Conservation (phyloP, 2,113 vertebrate genomes). For the Morphnarchus princeps region DNA sequence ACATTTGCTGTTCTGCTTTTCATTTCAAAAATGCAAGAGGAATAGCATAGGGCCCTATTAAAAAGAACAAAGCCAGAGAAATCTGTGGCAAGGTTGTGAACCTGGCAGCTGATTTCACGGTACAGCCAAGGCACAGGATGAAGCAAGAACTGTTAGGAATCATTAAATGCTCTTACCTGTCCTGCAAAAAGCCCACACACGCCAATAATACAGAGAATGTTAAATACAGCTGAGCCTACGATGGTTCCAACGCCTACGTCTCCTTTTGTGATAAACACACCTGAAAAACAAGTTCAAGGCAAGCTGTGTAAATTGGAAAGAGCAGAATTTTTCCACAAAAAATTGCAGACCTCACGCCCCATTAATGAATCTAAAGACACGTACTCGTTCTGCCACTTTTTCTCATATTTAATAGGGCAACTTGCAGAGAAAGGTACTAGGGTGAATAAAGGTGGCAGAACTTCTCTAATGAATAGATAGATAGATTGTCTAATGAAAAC, state of each 20-base stretch:
- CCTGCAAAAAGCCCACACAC: slow-evolving; percentile 94
- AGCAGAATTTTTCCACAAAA: neutral
- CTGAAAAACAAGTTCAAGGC: slow-evolving; percentile 72
- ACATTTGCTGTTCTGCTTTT: neutral
- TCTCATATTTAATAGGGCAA: neutral
- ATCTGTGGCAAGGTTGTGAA: neutral
- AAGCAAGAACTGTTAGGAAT: neutral
- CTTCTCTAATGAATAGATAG: neutral
- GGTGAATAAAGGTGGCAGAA: neutral
- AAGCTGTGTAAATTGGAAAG: neutral
- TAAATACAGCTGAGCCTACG: slow-evolving; percentile 97
- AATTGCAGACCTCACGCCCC: neutral
- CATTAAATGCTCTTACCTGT: slow-evolving; percentile 78
- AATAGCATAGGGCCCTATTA: neutral
- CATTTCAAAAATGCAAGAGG: neutral
- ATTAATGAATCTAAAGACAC: neutral
- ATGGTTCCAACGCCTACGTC: slow-evolving; percentile 98
- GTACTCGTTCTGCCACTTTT: neutral
- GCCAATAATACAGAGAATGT: slow-evolving; percentile 97
- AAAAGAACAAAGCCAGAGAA: neutral
- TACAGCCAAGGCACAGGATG: neutral
- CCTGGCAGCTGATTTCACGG: neutral
- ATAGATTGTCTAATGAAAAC: neutral
- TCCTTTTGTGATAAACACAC: slow-evolving; percentile 97
- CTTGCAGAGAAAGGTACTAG: neutral